phyloP scores from a whole-genome alignment of 2,888 invertebrate species.

The Bibio marci region DNA sequence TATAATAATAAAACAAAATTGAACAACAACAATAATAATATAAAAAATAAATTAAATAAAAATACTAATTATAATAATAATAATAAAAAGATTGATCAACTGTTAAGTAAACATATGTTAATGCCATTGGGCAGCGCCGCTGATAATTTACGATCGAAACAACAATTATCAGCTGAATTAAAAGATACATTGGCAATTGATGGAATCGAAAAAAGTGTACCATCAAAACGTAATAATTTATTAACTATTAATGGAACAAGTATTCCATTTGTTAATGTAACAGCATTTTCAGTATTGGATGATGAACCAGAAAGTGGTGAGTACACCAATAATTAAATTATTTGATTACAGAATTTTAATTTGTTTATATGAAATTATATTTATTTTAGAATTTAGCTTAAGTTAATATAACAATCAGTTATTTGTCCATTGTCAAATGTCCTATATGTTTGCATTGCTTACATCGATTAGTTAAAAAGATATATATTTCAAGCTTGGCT shows the following conservation, averaged over 20 bases:
- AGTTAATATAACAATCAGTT: too few species aligned
- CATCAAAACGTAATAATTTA: conserved; percentile 6
- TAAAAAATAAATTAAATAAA: conserved; percentile 2
- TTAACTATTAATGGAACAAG: not conserved
- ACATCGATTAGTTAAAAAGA: too few species aligned
- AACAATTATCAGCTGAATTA: conserved; percentile 18
- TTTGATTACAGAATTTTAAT: too few species aligned
- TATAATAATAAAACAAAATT: conserved; percentile 3
- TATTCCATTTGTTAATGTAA: not conserved
- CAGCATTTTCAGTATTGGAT: conserved; percentile 3
- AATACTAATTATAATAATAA: conserved; percentile 3
- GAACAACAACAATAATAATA: conserved; percentile 1
- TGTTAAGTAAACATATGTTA: conserved; percentile 9
- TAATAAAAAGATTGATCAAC: conserved; percentile 5
- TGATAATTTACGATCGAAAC: conserved; percentile 23
- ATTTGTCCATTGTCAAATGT: too few species aligned
- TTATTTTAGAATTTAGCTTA: too few species aligned
- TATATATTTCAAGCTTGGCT: too few species aligned
- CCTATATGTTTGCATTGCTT: too few species aligned
- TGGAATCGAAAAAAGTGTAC: conserved; percentile 5
- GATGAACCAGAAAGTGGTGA: conserved; percentile 2
- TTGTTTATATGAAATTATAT: too few species aligned
- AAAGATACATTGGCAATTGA: conserved; percentile 4
- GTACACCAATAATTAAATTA: too few species aligned
- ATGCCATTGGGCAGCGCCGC: conserved; percentile 13